Evolutionary conservation across 2,113 vertebrate genomes (phyloP), one percentile per base, ranked within the genome.

Genomic region (Poeciliopsis occidentalis): DNA sequence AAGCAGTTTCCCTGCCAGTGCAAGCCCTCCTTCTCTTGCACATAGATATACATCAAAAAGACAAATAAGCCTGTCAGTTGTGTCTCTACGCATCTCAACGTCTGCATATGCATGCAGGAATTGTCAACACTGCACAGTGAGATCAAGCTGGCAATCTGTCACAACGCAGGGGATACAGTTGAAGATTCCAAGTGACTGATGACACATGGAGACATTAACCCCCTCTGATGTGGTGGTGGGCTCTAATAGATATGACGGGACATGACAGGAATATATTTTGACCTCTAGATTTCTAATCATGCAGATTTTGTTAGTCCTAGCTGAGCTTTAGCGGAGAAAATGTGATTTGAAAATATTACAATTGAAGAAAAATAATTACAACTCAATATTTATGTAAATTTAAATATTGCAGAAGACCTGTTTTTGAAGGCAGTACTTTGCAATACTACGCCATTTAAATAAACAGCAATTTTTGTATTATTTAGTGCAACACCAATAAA

Each of bases 101-200:
- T 85, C 76, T 64, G 68, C 84, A 78, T 87, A 81, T 79, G 85
- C 80, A 86, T 88, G 90, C 67, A 57, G 79, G 79, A 87, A 92
- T 85, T 89, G 88, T 91, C 92, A 93, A 88, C 77, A 70, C 73
- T 51, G 76, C 75, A 84, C 86, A 73, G 84, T 71, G 3, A 83
- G 80, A 90, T 89, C 87, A 89, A 92, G 85, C 83, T 78, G 80
- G 81, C 80, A 87, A 89, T 87, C 86, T 89, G 84, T 91, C 88
- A 88, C 76, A 68, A 63, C 5, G 64, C 67, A 24, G 68, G 75
- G 86, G 78, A 75, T 75, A 54, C 75, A 89, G 80, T 76, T 77
- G 74, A 69, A 74, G 74, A 80, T 77, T 71, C 51, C n/a, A 67
- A 78, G 71, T 88, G 83, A 90, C 86, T 91, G 90, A 92, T 88